Base-by-base conservation (phyloP, 1,140 invertebrate genomes). In the Goniozus legneri region DNA sequence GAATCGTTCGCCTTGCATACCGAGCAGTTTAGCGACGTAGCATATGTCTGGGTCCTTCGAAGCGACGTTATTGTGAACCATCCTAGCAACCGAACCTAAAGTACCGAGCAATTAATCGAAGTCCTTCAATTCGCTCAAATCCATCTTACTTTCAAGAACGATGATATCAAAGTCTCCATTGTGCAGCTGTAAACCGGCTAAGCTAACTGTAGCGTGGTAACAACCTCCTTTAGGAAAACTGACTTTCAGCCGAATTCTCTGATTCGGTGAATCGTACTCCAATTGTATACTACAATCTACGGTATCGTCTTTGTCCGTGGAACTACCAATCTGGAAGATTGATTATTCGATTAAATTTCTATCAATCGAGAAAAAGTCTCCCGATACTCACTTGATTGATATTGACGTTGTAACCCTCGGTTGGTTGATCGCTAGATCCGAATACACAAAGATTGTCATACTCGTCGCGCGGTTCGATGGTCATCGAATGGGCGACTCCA, bases 81-180 rank as follows among this genome's bases (percentile, higher is more conserved):
- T 79, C 55, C 84, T 84, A 19, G 89, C 82, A 75, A 95, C 91
- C 51, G 83, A 82, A 64, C 82, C 91, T 91, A 63, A 3, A 33
- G 13, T 4, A 21, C 3, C n/a, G 14, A n/a, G n/a, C n/a, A n/a
- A n/a, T n/a, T n/a, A n/a, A n/a, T n/a, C n/a, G n/a, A n/a, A n/a
- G n/a, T n/a, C n/a, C n/a, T n/a, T n/a, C n/a, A n/a, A n/a, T n/a
- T n/a, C n/a, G n/a, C n/a, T n/a, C n/a, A n/a, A n/a, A n/a, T n/a
- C n/a, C n/a, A n/a, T n/a, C n/a, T 80, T 76, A 92, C 89, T 84
- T 59, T 85, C 91, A 33, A 96, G 79, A 18, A 93, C 91, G 57
- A 96, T 90, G 62, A 94, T 92, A 71, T 94, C 89, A 65, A 95
- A 95, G 67, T 92, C 87, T 12, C 92, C 93, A 73, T 95, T 94